Base-by-base conservation (phyloP, 2,113 vertebrate species). In the Variabilichromis moorii region DNA sequence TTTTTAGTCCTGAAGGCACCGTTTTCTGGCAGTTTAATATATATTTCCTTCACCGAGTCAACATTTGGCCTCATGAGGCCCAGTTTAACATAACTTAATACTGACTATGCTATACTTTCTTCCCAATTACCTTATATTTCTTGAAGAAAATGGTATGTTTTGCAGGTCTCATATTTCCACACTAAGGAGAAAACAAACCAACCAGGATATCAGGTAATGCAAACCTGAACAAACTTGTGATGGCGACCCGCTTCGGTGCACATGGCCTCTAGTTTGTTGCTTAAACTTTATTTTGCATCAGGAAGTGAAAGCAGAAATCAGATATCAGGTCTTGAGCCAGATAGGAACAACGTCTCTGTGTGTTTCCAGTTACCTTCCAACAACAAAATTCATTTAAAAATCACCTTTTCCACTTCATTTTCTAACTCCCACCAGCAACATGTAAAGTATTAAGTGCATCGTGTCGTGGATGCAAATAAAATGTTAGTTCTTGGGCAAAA, bases 231-330 rank as follows among this genome's bases (percentile, higher is more conserved):
- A 14, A 76, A 26, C 14, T n/a, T 47, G 21, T 50, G 42, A 87
- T 84, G 17, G 35, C 26, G 16, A 42, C 6, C 35, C 16, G 51
- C 53, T 14, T 37, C 4, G n/a, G 73, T 21, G 31, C 12, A 33
- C 57, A 35, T 13, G 26, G 42, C 45, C 57, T 78, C 40, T 80
- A 59, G 26, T 82, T 37, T 21, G 50, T 26, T 88, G 78, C 71
- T 85, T 80, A 17, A 45, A 63, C 61, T 47, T 37, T 40, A 42
- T 54, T 82, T 57, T 73, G n/a, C 37, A 87, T 19, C 82, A 90
- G 91, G 91, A 95, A 94, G 88, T 93, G 88, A 90, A 89, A 87
- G 81, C 37, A 81, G 51, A 71, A 82, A 86, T 86, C 81, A 51
- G 82, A 88, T 91, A 76, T 87, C 47, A 81, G 73, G 54, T 82